Percentiles rank a stretch among this genome's conserved stretches.
Evolutionary conservation across 1,140 invertebrate genomes (phyloP).

Genomic region (Macrocentrus cingulum): DNA sequence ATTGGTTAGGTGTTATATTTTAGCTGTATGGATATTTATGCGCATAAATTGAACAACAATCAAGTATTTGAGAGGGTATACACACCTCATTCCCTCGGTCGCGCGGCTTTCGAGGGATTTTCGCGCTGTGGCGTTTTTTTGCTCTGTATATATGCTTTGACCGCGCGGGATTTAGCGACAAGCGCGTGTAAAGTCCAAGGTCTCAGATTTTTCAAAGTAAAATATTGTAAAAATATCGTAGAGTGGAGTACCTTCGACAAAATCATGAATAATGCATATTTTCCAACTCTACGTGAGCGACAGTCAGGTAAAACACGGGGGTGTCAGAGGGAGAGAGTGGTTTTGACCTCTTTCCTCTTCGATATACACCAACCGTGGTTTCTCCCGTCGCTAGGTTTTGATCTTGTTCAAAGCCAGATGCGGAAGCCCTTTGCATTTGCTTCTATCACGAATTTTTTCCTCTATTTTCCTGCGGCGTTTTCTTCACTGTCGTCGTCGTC

Average conservation of each 20-base stretch:
- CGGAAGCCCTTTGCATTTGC: slow-evolving; percentile 4
- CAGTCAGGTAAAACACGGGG: no score
- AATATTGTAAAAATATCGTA: slow-evolving; percentile 44
- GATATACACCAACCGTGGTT: no score
- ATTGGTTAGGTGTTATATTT: no score
- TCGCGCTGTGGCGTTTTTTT: no score
- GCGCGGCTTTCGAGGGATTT: no score
- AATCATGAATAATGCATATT: slow-evolving; percentile 43
- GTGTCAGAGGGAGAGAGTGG: slow-evolving; percentile 1
- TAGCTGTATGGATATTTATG: background rate
- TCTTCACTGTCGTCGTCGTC: no score
- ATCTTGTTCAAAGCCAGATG: slow-evolving; percentile 4
- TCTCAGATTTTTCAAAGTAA: slow-evolving; percentile 36
- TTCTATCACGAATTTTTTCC: background rate
- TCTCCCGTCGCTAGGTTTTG: no score
- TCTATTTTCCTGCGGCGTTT: background rate
- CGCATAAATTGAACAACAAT: background rate
- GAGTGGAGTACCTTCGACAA: slow-evolving; percentile 37
- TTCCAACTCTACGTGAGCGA: slow-evolving; percentile 23
- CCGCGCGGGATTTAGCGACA: background rate
- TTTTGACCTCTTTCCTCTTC: slow-evolving; percentile 10
- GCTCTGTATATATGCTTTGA: no score
- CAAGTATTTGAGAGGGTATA: background rate
- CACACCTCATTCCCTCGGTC: background rate
- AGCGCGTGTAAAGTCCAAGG: background rate